Evolutionary conservation across 2,113 vertebrate species (phyloP).

Genomic region (Shinisaurus crocodilurus): DNA sequence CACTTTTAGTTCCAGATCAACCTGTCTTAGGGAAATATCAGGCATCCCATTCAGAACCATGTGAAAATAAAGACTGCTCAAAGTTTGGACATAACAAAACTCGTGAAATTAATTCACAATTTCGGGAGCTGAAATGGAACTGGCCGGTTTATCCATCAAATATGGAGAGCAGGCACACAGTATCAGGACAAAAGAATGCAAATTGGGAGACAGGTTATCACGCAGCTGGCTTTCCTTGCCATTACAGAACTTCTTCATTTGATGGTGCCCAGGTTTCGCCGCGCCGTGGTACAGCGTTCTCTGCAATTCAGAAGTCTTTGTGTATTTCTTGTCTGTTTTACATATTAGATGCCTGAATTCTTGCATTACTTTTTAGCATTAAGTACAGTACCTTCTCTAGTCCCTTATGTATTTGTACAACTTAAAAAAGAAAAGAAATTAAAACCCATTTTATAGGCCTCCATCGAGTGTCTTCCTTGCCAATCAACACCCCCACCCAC

Average conservation of each 20-base stretch:
- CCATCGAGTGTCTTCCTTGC: not conserved
- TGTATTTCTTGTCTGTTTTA: too few species aligned
- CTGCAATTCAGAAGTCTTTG: too few species aligned
- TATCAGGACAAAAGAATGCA: not conserved
- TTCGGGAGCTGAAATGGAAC: not conserved
- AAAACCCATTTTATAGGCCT: not conserved
- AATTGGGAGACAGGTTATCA: not conserved
- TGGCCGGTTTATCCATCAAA: not conserved
- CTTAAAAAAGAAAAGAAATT: too few species aligned
- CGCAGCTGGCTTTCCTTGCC: not conserved
- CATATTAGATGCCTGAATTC: too few species aligned
- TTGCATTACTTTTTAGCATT: too few species aligned
- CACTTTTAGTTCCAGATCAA: too few species aligned
- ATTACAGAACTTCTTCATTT: not conserved
- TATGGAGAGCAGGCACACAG: not conserved
- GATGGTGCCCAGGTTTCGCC: not conserved
- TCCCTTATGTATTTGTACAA: too few species aligned
- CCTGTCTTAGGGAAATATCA: too few species aligned
- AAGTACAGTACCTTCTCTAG: too few species aligned
- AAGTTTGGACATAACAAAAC: not conserved
- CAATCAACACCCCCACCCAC: too few species aligned
- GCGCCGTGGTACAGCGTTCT: not conserved
- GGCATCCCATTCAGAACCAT: too few species aligned
- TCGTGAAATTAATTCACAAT: not conserved
- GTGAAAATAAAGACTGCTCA: not conserved